Evolutionary conservation across 2,888 invertebrate genomes (phyloP), one percentile per base, ranked within the genome.

Genomic region (Drosophila paramelanica): DNA sequence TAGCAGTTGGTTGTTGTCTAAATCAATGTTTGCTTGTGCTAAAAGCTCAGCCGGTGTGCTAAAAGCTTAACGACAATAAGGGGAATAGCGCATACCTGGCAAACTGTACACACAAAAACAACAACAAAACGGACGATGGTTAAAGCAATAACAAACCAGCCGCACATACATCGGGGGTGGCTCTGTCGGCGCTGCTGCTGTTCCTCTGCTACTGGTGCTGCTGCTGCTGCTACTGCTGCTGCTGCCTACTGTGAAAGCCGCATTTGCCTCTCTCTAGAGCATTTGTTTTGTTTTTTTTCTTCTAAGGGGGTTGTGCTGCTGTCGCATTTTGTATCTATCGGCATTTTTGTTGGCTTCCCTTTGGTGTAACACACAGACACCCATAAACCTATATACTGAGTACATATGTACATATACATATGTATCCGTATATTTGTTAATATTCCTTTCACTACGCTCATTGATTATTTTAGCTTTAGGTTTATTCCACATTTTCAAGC

Each of bases 321-420:
- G 31, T 79, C 36, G 11, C 13, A 36, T 36, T 36, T 13, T 50
- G 81, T 78, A 73, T 89, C 85, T 78, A 89, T 86, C 89, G 89
- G 85, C 78, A 86, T 86, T 77, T 86, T 89, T 76, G 81, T 90
- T 90, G 90, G 89, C 89, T 89, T 90, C 88, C 87, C 77, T 77
- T 78, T 67, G 73, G 71, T 45, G 60, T 52, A 20, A 31, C 17
- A 17, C 17, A 17, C 38, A 70, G 49, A 70, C 56, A 52, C 31
- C 43, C 46, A 72, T 31, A 43, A 33, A 59, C 36, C 20, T 13
- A 13, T 23, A 74, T 14, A 43, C n/a, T 51, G 4, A 41, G 17
- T 62, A 33, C 58, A 39, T 45, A n/a, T 17, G 17, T 1, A 17
- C 17, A 17, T 17, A 17, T 17, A 17, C 17, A 17, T 55, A 20